phyloP scores from a whole-genome alignment of 2,113 vertebrate genomes.

The Bujurquina vittata region DNA sequence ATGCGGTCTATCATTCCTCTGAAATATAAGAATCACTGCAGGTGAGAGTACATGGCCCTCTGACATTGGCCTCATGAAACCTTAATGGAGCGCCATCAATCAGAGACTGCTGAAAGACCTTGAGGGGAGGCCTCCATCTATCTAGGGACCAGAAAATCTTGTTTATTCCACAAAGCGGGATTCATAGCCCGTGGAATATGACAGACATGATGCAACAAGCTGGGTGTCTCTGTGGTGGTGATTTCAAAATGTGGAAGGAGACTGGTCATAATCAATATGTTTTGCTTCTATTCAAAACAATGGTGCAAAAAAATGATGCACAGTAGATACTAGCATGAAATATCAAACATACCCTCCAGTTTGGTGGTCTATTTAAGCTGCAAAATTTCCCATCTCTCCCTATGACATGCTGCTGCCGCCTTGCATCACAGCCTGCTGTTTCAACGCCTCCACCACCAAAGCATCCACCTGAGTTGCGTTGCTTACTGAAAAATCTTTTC shows the following conservation, averaged over 20 bases:
- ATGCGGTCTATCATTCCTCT: conserved; percentile 32
- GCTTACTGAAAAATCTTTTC: not conserved
- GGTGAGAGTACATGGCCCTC: conserved; percentile 51
- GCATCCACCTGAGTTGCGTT: not conserved
- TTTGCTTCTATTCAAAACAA: not conserved
- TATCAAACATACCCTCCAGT: not conserved
- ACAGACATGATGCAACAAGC: conserved; percentile 2
- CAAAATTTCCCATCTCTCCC: not conserved
- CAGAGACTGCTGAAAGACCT: conserved; percentile 51
- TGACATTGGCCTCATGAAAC: conserved; percentile 59
- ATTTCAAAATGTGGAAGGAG: not conserved
- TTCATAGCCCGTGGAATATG: conserved; percentile 35
- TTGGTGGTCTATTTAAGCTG: not conserved
- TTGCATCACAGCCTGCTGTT: not conserved
- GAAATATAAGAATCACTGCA: conserved; percentile 32
- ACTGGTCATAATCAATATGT: not conserved
- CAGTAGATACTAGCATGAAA: not conserved
- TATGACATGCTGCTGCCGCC: not conserved
- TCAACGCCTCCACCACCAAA: not conserved
- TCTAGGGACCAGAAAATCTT: conserved; percentile 4
- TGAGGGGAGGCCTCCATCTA: conserved; percentile 41
- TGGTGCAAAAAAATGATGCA: not conserved
- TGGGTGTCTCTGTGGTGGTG: not conserved
- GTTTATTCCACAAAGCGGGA: conserved; percentile 36
- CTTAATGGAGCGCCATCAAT: conserved; percentile 60